These are phyloP conservation scores for Nomada ferruginata DNA, from an alignment of 2,888 invertebrate species.

Conservation along the genomic window DNA sequence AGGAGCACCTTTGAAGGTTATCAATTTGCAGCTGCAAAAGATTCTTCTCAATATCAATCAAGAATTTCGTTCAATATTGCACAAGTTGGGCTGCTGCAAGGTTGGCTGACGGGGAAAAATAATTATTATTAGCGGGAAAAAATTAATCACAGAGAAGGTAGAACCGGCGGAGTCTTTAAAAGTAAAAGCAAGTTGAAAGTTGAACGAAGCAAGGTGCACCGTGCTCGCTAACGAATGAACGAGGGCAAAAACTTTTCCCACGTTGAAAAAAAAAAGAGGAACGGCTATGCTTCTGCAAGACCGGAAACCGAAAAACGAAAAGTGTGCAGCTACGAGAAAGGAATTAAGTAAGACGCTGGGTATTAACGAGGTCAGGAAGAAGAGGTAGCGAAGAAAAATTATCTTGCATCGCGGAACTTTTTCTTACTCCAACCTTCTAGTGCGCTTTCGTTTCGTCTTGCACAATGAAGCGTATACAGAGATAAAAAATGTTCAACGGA, in stretches of 20 bases:
- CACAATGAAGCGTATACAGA: background rate
- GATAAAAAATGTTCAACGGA: slow-evolving; percentile 14
- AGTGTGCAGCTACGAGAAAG: background rate
- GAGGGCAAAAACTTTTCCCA: slow-evolving; percentile 43
- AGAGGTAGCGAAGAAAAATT: slow-evolving; percentile 11
- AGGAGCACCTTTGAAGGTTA: too few species aligned
- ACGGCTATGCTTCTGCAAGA: slow-evolving; percentile 8
- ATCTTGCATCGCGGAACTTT: slow-evolving; percentile 29
- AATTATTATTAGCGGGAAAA: slow-evolving; percentile 6
- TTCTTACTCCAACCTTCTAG: slow-evolving; percentile 17
- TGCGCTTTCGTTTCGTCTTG: slow-evolving; percentile 9
- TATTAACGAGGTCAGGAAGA: slow-evolving; percentile 8
- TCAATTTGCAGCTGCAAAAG: background rate
- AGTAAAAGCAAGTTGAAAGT: slow-evolving; percentile 14
- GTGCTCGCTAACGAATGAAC: slow-evolving; percentile 31
- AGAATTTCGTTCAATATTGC: background rate
- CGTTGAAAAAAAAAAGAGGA: slow-evolving; percentile 42
- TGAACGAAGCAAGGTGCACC: slow-evolving; percentile 15
- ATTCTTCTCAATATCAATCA: background rate
- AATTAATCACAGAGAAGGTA: background rate
- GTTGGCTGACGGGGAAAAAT: too few species aligned
- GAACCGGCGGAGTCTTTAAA: background rate
- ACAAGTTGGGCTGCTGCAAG: too few species aligned
- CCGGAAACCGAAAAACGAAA: slow-evolving; percentile 24
- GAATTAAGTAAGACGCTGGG: slow-evolving; percentile 19